Percentiles rank a stretch among this genome's conserved stretches.
These are phyloP conservation scores for Scarus forsteni DNA, from an alignment of 2,797 vertebrate species.

Conservation along the genomic window DNA sequence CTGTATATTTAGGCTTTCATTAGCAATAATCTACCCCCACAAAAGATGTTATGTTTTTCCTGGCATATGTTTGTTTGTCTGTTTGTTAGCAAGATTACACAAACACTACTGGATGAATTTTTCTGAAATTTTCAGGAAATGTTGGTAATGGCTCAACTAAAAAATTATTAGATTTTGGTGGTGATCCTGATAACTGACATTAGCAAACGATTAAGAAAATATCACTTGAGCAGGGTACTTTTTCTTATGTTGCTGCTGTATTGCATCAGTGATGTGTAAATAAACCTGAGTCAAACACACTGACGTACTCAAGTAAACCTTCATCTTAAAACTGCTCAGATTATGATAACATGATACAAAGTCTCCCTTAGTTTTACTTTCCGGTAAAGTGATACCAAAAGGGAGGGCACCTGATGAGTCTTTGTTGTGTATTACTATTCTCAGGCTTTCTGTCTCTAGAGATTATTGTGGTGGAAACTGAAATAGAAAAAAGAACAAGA, in stretches of 20 bases:
- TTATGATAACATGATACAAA: background rate
- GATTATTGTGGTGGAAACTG: constrained; percentile 1
- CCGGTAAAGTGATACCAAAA: constrained; percentile 4
- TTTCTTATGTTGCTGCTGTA: background rate
- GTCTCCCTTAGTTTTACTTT: background rate
- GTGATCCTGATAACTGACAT: no score
- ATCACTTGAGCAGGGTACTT: background rate
- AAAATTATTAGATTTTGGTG: no score
- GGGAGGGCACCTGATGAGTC: background rate
- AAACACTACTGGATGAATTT: no score
- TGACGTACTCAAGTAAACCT: no score
- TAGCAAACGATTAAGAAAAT: no score
- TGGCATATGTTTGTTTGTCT: no score
- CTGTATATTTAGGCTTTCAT: no score
- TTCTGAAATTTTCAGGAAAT: no score
- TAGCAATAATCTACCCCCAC: no score
- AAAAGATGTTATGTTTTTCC: no score
- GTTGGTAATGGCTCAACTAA: no score
- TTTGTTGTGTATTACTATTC: constrained; percentile 1
- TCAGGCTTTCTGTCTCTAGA: constrained; percentile 15
- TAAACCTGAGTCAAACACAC: background rate
- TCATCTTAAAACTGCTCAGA: background rate
- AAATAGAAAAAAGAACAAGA: constrained; percentile 41
- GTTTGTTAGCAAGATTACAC: no score
- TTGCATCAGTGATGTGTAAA: background rate